Percentiles rank a stretch among this genome's conserved stretches.
phyloP scores from a whole-genome alignment of 2,888 invertebrate genomes.

The Furcula furcula region DNA sequence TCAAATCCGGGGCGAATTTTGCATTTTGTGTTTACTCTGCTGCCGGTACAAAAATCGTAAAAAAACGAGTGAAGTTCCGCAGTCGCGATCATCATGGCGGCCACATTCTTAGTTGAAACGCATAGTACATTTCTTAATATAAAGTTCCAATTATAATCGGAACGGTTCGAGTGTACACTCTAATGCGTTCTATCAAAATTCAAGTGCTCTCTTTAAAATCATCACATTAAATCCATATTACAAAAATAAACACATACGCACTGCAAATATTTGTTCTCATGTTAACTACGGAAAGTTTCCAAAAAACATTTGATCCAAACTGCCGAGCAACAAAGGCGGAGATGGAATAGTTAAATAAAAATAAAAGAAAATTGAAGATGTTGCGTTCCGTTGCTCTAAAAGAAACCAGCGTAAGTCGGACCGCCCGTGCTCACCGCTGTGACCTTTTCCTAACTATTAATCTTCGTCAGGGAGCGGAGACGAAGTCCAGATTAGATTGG shows the following conservation, averaged over 20 bases:
- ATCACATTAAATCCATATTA: constrained; percentile 58
- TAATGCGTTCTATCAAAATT: constrained; percentile 53
- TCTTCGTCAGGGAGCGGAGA: constrained; percentile 33
- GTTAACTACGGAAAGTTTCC: constrained; percentile 29
- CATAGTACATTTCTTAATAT: too few relatives aligned
- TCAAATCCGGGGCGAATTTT: too few relatives aligned
- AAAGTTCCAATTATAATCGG: constrained; percentile 43
- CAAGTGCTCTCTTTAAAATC: constrained; percentile 43
- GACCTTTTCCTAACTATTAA: constrained; percentile 43
- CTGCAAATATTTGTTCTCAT: constrained; percentile 60
- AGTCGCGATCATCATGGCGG: too few relatives aligned
- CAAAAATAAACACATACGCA: constrained; percentile 46
- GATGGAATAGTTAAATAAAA: constrained; percentile 61
- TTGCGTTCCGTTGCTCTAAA: constrained; percentile 54
- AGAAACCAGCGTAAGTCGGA: constrained; percentile 39
- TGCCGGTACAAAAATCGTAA: too few relatives aligned
- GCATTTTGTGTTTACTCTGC: too few relatives aligned
- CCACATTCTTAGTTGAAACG: too few relatives aligned
- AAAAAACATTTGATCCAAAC: constrained; percentile 54
- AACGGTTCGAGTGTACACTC: constrained; percentile 51
- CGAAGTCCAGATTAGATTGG: constrained; percentile 51
- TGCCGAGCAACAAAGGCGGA: constrained; percentile 54
- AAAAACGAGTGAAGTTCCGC: too few relatives aligned
- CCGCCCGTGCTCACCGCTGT: constrained; percentile 35
- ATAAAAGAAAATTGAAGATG: constrained; percentile 59